Evolutionary conservation across 2,888 invertebrate species (phyloP).

Genomic region (Shargacucullia verbasci): DNA sequence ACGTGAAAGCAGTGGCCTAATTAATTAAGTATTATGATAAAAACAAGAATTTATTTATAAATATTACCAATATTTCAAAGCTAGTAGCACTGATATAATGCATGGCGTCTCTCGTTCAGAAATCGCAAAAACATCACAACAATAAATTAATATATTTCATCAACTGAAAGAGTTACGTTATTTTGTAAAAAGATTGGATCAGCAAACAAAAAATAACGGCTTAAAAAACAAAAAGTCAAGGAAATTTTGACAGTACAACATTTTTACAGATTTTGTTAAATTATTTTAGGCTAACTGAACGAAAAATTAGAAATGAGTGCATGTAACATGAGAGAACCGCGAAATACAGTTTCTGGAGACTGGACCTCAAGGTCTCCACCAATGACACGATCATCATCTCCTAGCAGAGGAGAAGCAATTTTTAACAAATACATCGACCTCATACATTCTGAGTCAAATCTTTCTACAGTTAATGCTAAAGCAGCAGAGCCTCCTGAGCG

Average conservation of each 20-base stretch:
- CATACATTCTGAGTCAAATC: conserved; percentile 75
- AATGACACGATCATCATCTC: conserved; percentile 70
- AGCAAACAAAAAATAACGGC: not conserved
- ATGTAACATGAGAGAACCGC: conserved; percentile 42
- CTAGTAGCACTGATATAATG: too few relatives aligned
- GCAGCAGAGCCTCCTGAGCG: conserved; percentile 72
- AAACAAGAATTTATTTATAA: too few relatives aligned
- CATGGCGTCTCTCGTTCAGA: too few relatives aligned
- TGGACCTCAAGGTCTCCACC: conserved; percentile 47
- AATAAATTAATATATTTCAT: too few relatives aligned
- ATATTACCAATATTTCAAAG: too few relatives aligned
- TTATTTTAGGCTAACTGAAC: conserved; percentile 37
- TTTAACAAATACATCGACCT: conserved; percentile 77
- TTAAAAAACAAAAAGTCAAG: conserved; percentile 27
- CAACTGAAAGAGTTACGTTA: too few relatives aligned
- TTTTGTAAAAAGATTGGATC: too few relatives aligned
- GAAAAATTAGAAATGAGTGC: conserved; percentile 68
- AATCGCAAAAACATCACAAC: too few relatives aligned
- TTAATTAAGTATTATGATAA: too few relatives aligned
- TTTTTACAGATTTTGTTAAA: conserved; percentile 18
- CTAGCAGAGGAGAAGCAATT: conserved; percentile 69
- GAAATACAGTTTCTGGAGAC: conserved; percentile 39
- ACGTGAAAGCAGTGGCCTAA: too few relatives aligned
- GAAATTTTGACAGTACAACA: conserved; percentile 31
- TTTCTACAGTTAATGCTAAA: conserved; percentile 66